Evolutionary conservation across 2,797 vertebrate species (phyloP).

Genomic region (Gymnopithys bicolor): DNA sequence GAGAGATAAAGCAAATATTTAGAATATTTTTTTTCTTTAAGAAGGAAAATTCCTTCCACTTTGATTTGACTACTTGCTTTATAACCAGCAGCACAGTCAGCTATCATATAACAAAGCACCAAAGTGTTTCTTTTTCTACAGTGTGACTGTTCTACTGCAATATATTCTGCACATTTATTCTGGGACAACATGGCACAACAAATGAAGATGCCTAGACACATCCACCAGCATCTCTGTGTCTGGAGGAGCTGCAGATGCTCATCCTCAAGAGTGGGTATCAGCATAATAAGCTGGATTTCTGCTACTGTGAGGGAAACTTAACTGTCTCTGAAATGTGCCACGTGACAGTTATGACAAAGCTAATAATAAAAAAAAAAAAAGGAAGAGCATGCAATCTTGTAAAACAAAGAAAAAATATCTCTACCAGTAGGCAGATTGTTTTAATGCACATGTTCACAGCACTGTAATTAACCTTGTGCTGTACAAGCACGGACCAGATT

Average conservation of each 20-base stretch:
- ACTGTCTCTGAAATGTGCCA: neutral
- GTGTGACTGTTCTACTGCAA: neutral
- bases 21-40: slow-evolving; percentile 47
- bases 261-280: neutral
- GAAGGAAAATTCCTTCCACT: slow-evolving; percentile 59
- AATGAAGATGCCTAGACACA: slow-evolving; percentile 15
- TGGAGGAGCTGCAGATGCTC: slow-evolving; percentile 53
- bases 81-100: slow-evolving; percentile 36
- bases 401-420: neutral
- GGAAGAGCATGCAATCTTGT: neutral
- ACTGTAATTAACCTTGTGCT: neutral
- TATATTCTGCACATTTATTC: slow-evolving; percentile 13
- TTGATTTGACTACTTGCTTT: slow-evolving; percentile 71
- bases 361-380: neutral
- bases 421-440: neutral
- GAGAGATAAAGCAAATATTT: slow-evolving; percentile 73
- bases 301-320: neutral
- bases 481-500: neutral
- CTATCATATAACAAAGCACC: slow-evolving; percentile 35
- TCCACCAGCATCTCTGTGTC: neutral
- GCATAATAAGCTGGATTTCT: neutral
- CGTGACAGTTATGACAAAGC: neutral
- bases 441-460: neutral
- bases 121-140: neutral
- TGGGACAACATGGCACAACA: neutral